Percentiles rank a stretch among this genome's conserved stretches.
Conservation (phyloP, 2,888 invertebrate genomes). For the Pollenia amentaria region DNA sequence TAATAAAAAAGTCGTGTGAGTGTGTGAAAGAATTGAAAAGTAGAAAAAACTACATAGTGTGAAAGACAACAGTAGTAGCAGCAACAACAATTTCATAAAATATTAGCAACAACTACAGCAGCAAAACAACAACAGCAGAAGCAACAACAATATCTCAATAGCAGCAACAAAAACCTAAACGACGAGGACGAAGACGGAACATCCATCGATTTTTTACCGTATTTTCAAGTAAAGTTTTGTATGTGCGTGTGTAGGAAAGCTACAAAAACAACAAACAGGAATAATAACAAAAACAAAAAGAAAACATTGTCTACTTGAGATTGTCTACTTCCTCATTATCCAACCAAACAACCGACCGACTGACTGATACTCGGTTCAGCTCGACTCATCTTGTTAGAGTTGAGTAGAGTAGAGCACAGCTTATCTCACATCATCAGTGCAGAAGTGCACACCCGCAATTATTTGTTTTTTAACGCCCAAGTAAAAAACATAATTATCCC, state of each 20-base stretch:
- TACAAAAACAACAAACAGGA: conserved; percentile 48
- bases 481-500: not conserved
- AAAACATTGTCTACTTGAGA: conserved; percentile 58
- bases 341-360: conserved; percentile 11
- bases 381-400: conserved; percentile 1
- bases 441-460: not conserved
- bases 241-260: conserved; percentile 52
- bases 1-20: conserved; percentile 34
- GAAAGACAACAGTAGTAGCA: conserved; percentile 46
- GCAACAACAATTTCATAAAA: conserved; percentile 47
- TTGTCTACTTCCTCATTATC: conserved; percentile 62
- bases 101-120: conserved; percentile 64
- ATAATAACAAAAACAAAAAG: conserved; percentile 41
- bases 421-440: not conserved
- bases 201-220: conserved; percentile 72
- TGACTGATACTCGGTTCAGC: conserved; percentile 16
- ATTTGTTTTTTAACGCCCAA: not conserved
- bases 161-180: conserved; percentile 29
- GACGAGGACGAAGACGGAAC: conserved; percentile 64
- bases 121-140: conserved; percentile 35
- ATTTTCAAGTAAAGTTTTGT: conserved; percentile 68
- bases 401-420: conserved; percentile 1
- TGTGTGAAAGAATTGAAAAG: conserved; percentile 39
- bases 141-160: conserved; percentile 29
- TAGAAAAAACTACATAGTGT: conserved; percentile 24